Evolutionary conservation across 2,113 vertebrate species (phyloP), one percentile per base, ranked within the genome.

Genomic region (Trichechus manatus): DNA sequence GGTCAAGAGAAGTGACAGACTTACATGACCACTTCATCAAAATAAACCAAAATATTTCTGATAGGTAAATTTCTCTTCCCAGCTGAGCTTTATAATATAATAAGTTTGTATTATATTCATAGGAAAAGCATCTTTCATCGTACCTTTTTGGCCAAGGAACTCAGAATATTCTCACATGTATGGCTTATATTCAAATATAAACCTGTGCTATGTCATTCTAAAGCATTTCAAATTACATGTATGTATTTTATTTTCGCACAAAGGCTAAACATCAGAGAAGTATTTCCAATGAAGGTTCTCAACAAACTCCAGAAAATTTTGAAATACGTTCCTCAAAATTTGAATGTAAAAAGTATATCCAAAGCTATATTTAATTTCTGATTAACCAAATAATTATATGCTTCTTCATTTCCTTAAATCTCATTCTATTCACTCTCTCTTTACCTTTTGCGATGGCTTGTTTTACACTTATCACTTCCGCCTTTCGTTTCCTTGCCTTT

Each of bases 301-400:
- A 42, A 93, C 33, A 86, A 86, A 50, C 17, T 93, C 20, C 75
- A 75, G 39, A 75, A 84, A 15, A 47, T 42, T 96, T 63, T 53
- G 27, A 88, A 91, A 84, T 27, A 50, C 6, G 20, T 82, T 86
- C 42, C 47, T 91, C 75, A 86, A 94, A 94, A 27, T 31, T n/a
- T 42, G 39, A 42, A 70, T 92, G 61, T 42, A 59, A 33, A 63
- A 92, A 81, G 14, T 29, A 3, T 61, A 42, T 50, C 53, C 22
- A 80, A 74, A 87, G 15, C 78, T 64, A 31, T 19, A 92, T 3
- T 84, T 86, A 36, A 39, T 93, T 93, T 84, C 36, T 36, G n/a
- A 87, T 61, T 68, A 92, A 72, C 33, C 31, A n/a, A n/a, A 36
- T 64, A 77, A 75, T 68, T 47, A 36, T 36, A 64, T 88, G 31